A percentile compares a stretch with the other conserved stretches of the same genome.
These are phyloP conservation scores for Peromyscus aztecus DNA, from an alignment of 2,797 vertebrate genomes.

Conservation along the genomic window DNA sequence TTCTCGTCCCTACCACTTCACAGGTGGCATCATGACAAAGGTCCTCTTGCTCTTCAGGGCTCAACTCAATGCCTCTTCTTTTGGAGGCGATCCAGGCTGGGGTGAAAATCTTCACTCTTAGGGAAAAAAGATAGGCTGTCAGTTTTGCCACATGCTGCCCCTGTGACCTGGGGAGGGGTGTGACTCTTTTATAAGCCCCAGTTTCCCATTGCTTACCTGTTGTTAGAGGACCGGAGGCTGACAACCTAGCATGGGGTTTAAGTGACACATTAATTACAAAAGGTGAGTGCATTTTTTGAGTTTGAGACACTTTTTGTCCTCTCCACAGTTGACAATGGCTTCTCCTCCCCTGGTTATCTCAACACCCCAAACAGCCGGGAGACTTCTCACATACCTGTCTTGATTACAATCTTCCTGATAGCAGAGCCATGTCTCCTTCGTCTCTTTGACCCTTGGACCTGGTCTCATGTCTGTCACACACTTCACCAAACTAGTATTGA, in stretches of 20 bases:
- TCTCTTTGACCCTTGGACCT: neutral
- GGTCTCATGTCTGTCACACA: neutral
- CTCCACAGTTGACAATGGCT: fast-evolving
- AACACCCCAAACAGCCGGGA: neutral
- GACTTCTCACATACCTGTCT: neutral
- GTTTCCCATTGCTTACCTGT: neutral
- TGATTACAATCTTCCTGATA: neutral
- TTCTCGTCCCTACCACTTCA: constrained; percentile 54
- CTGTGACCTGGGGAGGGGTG: neutral
- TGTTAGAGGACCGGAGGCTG: neutral
- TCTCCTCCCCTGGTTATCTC: neutral
- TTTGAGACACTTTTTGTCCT: neutral
- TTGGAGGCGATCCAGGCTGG: constrained; percentile 51
- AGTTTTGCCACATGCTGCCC: neutral
- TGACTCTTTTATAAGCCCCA: neutral
- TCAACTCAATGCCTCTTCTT: neutral
- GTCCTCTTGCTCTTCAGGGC: constrained; percentile 13
- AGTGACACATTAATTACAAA: neutral
- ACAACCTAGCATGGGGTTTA: neutral
- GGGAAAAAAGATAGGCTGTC: neutral
- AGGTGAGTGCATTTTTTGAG: neutral
- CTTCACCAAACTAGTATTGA: neutral
- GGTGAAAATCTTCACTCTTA: neutral
- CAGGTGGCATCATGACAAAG: constrained; percentile 68
- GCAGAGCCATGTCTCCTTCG: neutral